phyloP scores from a whole-genome alignment of 2,797 vertebrate genomes.

The Pseudochaenichthys georgianus region DNA sequence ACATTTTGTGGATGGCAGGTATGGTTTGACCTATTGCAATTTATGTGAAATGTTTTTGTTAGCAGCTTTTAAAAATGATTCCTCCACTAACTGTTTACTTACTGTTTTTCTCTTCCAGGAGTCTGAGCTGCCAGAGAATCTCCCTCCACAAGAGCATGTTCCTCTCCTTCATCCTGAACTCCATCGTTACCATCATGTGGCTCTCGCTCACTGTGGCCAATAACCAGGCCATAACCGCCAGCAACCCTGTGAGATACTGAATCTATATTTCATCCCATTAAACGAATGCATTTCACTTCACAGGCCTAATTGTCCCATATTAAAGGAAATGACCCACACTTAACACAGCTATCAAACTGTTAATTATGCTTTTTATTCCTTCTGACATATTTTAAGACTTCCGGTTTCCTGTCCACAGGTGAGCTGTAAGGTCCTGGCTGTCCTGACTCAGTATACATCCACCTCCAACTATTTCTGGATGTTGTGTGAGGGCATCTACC shows the following conservation, averaged over 20 bases:
- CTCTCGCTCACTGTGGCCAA: constrained; percentile 64
- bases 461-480: constrained; percentile 88
- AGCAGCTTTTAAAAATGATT: background rate
- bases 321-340: background rate
- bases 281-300: background rate
- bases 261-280: background rate
- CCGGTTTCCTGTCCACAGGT: constrained; percentile 67
- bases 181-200: constrained; percentile 81
- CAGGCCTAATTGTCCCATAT: background rate
- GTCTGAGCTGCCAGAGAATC: constrained; percentile 88
- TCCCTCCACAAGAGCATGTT: constrained; percentile 90
- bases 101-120: constrained; percentile 65
- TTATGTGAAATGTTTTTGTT: constrained; percentile 3
- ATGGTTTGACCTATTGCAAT: background rate
- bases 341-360: background rate
- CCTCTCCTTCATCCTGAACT: constrained; percentile 86
- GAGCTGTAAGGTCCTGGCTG: constrained; percentile 83
- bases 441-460: constrained; percentile 76
- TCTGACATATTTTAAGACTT: background rate
- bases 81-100: background rate
- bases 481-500: constrained; percentile 89
- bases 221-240: constrained; percentile 52
- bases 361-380: background rate
- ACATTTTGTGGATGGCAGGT: too few species aligned
- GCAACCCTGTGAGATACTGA: constrained; percentile 74